phyloP scores from a whole-genome alignment of 1,140 invertebrate genomes.

The Hylaeus anthracinus region DNA sequence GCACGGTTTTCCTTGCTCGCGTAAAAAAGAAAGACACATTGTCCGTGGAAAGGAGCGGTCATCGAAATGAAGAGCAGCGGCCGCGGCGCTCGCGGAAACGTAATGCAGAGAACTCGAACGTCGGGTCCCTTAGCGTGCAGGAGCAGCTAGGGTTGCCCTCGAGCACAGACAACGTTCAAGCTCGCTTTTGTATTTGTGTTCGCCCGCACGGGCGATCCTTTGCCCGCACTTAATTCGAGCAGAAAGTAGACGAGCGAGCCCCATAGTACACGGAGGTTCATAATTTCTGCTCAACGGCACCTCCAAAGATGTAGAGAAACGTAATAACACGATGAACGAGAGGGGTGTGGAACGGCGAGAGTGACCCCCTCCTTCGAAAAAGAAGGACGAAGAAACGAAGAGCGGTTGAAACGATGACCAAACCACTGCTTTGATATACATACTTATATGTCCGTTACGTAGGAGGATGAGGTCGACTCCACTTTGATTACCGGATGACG shows the following conservation, averaged over 20 bases:
- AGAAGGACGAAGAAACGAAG: slow-evolving; percentile 46
- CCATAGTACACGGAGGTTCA: slow-evolving; percentile 70
- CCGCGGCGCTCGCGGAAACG: slow-evolving; percentile 9
- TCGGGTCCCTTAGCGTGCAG: slow-evolving; percentile 44
- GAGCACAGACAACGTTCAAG: slow-evolving; percentile 40
- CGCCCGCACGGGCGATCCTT: slow-evolving; percentile 55
- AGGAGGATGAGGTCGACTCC: slow-evolving; percentile 67
- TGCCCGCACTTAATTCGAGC: slow-evolving; percentile 70
- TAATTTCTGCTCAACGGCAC: slow-evolving; percentile 76
- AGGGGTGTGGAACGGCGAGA: slow-evolving; percentile 32
- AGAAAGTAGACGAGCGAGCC: slow-evolving; percentile 70
- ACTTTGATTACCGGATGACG: slow-evolving; percentile 78
- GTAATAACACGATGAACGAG: slow-evolving; percentile 61
- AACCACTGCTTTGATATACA: slow-evolving; percentile 76
- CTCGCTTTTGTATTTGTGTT: slow-evolving; percentile 61
- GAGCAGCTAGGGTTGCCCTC: slow-evolving; percentile 47
- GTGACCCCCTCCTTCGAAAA: slow-evolving; percentile 38
- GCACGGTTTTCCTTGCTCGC: background rate
- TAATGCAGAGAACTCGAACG: background rate
- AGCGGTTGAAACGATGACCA: slow-evolving; percentile 64
- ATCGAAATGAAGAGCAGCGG: background rate
- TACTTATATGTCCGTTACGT: slow-evolving; percentile 74
- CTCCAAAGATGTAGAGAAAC: slow-evolving; percentile 76
- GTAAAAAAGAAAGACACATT: background rate
- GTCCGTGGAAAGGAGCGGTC: background rate